A percentile compares a stretch with the other conserved stretches of the same genome.
These are phyloP conservation scores for Iphiclides podalirius DNA, from an alignment of 2,888 invertebrate species.

Conservation along the genomic window DNA sequence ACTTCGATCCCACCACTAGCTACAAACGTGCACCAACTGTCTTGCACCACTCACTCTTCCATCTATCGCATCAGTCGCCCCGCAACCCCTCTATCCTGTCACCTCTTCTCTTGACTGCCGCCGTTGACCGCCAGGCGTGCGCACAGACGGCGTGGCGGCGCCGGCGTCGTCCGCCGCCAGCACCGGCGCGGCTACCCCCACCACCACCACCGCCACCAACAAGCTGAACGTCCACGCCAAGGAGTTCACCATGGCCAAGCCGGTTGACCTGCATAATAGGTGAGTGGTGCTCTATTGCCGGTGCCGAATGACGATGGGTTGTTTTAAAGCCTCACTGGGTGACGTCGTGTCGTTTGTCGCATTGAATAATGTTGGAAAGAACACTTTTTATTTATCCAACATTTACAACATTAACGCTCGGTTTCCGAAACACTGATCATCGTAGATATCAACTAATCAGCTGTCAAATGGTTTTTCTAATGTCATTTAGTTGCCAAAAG, in stretches of 20 bases:
- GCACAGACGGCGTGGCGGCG: constrained; percentile 78
- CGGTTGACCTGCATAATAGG: constrained; percentile 74
- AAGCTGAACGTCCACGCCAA: constrained; percentile 93
- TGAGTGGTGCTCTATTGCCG: constrained; percentile 53
- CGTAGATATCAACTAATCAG: too few species aligned
- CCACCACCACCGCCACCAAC: constrained; percentile 59
- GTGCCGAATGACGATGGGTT: background rate
- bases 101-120: constrained; percentile 73
- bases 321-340: background rate
- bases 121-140: constrained; percentile 80
- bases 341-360: too few species aligned
- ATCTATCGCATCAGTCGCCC: constrained; percentile 31
- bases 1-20: too few species aligned
- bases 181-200: constrained; percentile 41
- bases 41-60: constrained; percentile 24
- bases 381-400: too few species aligned
- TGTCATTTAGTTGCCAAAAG: too few species aligned
- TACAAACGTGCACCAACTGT: background rate
- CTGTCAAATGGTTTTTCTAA: too few species aligned
- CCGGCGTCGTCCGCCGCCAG: constrained; percentile 35
- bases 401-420: too few species aligned
- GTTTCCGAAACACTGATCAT: too few species aligned
- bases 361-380: background rate
- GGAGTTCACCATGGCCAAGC: constrained; percentile 92
- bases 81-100: constrained; percentile 52